Evolutionary conservation across 2,888 invertebrate genomes (phyloP).

Genomic region (Thymelicus sylvestris): DNA sequence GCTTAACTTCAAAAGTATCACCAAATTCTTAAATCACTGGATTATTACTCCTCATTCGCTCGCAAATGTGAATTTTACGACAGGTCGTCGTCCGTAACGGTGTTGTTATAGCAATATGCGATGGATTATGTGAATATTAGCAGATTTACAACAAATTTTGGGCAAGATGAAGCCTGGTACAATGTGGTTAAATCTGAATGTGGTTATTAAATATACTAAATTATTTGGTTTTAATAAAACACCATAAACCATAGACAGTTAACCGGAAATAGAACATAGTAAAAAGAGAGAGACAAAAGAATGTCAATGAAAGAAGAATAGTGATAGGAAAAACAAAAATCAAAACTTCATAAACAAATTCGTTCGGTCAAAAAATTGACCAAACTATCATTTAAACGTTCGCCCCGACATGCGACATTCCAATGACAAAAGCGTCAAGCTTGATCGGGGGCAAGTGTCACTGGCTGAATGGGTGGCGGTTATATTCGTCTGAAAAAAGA

Average conservation of each 20-base stretch:
- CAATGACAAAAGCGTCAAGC: conserved; percentile 37
- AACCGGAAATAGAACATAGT: too few species aligned
- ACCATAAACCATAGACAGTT: too few species aligned
- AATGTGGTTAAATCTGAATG: too few species aligned
- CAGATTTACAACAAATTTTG: conserved; percentile 32
- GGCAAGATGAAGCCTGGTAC: not conserved
- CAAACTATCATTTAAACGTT: conserved; percentile 40
- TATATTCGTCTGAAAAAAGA: conserved; percentile 64
- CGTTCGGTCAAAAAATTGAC: conserved; percentile 1
- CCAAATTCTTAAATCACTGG: too few species aligned
- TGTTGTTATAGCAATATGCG: conserved; percentile 26
- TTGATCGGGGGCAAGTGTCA: conserved; percentile 49
- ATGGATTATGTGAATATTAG: conserved; percentile 42
- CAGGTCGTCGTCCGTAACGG: conserved; percentile 42
- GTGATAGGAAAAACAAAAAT: too few species aligned
- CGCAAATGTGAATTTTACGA: conserved; percentile 34
- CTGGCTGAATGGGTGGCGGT: conserved; percentile 63
- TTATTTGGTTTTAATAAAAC: too few species aligned
- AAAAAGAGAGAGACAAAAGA: too few species aligned
- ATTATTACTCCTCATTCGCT: not conserved
- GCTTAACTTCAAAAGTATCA: too few species aligned
- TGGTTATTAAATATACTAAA: too few species aligned
- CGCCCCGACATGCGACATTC: conserved; percentile 37
- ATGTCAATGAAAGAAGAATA: too few species aligned
- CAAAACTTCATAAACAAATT: not conserved